Evolutionary conservation across 92 coral and sea anemone species (phyloP).

Genomic region (Plumapathes pennacea): DNA sequence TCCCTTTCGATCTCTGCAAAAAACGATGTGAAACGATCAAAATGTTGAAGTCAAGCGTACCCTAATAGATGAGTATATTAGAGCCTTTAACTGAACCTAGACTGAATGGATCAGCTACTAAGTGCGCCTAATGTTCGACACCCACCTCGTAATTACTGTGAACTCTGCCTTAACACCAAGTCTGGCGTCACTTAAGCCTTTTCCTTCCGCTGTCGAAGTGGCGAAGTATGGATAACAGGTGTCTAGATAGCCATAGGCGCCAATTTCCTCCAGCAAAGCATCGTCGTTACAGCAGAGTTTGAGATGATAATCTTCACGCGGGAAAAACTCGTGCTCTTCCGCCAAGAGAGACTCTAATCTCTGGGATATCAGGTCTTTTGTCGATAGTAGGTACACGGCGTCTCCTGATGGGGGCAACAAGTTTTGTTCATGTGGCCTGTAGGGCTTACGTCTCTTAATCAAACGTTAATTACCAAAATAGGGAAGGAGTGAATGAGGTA

Average conservation of each 20-base stretch:
- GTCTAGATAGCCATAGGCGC: conserved; percentile 45
- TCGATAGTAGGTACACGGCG: conserved; percentile 49
- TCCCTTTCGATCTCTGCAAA: conserved; percentile 55
- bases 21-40: no score
- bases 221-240: conserved; percentile 34
- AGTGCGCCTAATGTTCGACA: no score
- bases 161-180: conserved; percentile 26
- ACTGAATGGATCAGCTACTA: not conserved
- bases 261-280: conserved; percentile 16
- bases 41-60: no score
- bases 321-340: conserved; percentile 44
- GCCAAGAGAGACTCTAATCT: conserved; percentile 35
- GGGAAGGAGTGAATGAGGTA: no score
- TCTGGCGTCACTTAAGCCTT: conserved; percentile 34
- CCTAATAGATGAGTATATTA: no score
- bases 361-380: conserved; percentile 44
- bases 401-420: no score
- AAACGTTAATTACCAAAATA: no score
- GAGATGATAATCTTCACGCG: conserved; percentile 63
- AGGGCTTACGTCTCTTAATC: no score
- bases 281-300: conserved; percentile 28
- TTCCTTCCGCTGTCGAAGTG: conserved; percentile 55
- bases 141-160: conserved; percentile 52
- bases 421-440: no score
- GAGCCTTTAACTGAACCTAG: not conserved